A percentile compares a stretch with the other conserved stretches of the same genome.
Evolutionary conservation across 2,797 vertebrate genomes (phyloP).

Genomic region (Siniperca scherzeri): DNA sequence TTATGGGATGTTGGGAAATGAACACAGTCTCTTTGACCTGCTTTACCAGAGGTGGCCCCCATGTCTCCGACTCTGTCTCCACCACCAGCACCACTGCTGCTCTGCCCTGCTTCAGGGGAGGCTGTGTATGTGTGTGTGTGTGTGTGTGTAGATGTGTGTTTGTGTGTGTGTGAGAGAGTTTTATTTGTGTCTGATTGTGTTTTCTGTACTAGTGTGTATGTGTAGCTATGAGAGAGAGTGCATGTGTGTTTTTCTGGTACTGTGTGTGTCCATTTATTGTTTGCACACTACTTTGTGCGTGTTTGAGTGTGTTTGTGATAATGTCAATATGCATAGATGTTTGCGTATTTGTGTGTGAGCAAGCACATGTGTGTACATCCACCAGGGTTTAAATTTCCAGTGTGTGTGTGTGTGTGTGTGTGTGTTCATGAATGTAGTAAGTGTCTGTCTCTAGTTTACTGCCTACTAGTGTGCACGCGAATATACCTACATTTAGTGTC

Average conservation of each 20-base stretch:
- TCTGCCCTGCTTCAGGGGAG: slow-evolving; percentile 44
- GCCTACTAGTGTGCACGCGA: slow-evolving; percentile 26
- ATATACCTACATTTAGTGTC: slow-evolving; percentile 27
- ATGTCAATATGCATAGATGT: neutral
- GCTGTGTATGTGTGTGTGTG: slow-evolving; percentile 3
- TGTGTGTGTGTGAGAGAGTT: neutral
- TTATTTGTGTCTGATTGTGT: neutral
- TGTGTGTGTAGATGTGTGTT: neutral
- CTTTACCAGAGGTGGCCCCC: slow-evolving; percentile 73
- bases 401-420: slow-evolving; percentile 18
- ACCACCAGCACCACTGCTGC: slow-evolving; percentile 27
- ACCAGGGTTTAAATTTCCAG: slow-evolving; percentile 2
- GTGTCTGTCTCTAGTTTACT: slow-evolving; percentile 27
- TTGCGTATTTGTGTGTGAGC: neutral
- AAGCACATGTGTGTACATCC: neutral
- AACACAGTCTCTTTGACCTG: slow-evolving; percentile 69
- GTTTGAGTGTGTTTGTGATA: neutral
- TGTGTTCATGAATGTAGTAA: slow-evolving; percentile 27
- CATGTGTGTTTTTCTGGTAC: neutral
- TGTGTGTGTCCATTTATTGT: slow-evolving; percentile 7
- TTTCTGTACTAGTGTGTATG: neutral
- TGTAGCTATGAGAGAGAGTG: neutral
- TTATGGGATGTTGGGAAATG: slow-evolving; percentile 63
- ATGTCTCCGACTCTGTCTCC: slow-evolving; percentile 38
- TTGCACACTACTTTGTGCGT: neutral